phyloP scores from a whole-genome alignment of 2,888 invertebrate species.

The Habrosyne pyritoides region DNA sequence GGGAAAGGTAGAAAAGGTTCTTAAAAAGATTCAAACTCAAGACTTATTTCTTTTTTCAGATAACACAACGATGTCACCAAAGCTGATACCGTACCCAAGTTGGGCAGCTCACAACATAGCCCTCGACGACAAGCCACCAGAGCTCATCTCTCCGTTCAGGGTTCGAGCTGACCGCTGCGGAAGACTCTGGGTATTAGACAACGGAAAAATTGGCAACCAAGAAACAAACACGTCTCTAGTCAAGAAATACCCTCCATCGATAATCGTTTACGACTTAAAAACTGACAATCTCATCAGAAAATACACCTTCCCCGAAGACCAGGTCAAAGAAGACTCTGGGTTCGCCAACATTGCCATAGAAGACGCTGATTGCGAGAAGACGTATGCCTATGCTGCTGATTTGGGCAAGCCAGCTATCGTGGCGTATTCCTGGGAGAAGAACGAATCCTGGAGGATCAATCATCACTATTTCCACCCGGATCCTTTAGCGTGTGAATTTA shows the following conservation, averaged over 20 bases:
- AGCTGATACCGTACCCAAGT: conserved; percentile 89
- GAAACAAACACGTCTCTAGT: conserved; percentile 60
- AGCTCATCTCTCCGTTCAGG: conserved; percentile 89
- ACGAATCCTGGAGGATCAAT: conserved; percentile 89
- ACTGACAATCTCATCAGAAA: conserved; percentile 88
- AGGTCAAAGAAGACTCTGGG: conserved; percentile 86
- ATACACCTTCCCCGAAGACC: conserved; percentile 85
- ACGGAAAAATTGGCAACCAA: conserved; percentile 86
- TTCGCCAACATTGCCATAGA: conserved; percentile 92
- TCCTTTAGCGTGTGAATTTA: conserved; percentile 88
- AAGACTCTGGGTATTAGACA: conserved; percentile 91
- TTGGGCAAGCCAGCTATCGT: conserved; percentile 87
- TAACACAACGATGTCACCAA: conserved; percentile 85
- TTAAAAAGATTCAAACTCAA: too few species aligned
- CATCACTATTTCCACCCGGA: conserved; percentile 89
- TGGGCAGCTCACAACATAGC: conserved; percentile 89
- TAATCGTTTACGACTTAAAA: conserved; percentile 88
- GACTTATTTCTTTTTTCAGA: conserved; percentile 76
- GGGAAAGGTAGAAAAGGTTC: too few species aligned
- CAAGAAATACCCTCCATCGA: conserved; percentile 81
- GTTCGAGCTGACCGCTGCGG: conserved; percentile 89
- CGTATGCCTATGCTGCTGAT: conserved; percentile 89
- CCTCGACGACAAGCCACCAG: conserved; percentile 79
- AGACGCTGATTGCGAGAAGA: conserved; percentile 88
- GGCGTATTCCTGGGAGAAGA: conserved; percentile 89